Evolutionary conservation across 2,113 vertebrate genomes (phyloP), one percentile per base, ranked within the genome.

Genomic region (Oreamnos americanus): DNA sequence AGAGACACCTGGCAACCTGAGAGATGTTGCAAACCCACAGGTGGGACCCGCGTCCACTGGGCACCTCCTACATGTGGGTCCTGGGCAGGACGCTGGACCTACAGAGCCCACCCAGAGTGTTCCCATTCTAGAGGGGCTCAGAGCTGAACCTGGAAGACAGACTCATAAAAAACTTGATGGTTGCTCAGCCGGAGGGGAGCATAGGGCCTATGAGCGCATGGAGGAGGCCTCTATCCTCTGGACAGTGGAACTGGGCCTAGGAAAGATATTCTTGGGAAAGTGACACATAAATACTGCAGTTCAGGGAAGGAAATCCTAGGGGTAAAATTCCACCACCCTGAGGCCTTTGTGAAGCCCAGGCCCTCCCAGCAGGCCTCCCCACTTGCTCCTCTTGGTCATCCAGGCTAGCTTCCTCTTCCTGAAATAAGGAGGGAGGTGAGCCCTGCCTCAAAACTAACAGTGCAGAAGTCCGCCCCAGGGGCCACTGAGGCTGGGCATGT

Each of bases 41-140:
- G 3, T 45, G 1, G 0, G 47, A 28, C 30, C n/a, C 33, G 11
- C 0, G 0, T 16, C 13, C 47, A 43, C 4, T 39, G 7, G 14
- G 36, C 1, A 1, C 6, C 33, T 76, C 16, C 21, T 45, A 1
- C 17, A 6, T 30, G 13, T 19, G 17, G 19, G 19, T 45, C 10
- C 11, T 14, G 1, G 7, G 49, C 26, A 11, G 25, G 58, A n/a
- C 43, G 2, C 43, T 79, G 81, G 36, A n/a, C 81, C n/a, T 45
- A 10, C 19, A 57, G 47, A 67, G 30, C 49, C 19, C 36, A 81
- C 30, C 39, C 84, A 79, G 58, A 58, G 13, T 28, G 23, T 43
- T 28, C 25, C 30, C 25, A 2, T 51, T 28, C 43, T 14, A 30
- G 17, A 51, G 51, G 58, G 55, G 19, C 58, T 51, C 43, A 28